phyloP scores from a whole-genome alignment of 2,113 vertebrate genomes.

The Prunella himalayana region DNA sequence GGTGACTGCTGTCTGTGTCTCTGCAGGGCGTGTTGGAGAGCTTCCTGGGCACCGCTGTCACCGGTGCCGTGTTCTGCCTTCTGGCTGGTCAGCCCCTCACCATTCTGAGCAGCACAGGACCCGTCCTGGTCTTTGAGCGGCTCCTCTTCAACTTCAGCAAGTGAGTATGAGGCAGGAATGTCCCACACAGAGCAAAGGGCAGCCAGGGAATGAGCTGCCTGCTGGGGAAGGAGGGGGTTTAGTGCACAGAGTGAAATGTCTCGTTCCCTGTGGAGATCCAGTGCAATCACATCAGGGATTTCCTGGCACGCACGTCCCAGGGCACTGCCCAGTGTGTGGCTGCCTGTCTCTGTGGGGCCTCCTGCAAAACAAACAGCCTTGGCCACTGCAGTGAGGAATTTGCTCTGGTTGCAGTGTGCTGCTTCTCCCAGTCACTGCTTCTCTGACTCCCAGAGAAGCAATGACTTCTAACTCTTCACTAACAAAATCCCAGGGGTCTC shows the following conservation, averaged over 20 bases:
- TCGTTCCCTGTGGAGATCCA: neutral
- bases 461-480: neutral
- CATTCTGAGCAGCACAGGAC: conserved; percentile 96
- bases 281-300: neutral
- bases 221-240: neutral
- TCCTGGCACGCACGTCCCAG: neutral
- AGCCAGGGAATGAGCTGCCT: neutral
- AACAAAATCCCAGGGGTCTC: neutral
- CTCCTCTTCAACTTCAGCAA: conserved; percentile 98
- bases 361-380: neutral
- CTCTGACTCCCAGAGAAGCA: neutral
- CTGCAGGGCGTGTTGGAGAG: conserved; percentile 94
- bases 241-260: neutral
- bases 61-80: conserved; percentile 90
- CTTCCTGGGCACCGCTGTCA: conserved; percentile 92
- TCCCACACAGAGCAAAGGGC: neutral
- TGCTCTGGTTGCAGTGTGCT: neutral
- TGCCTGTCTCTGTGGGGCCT: neutral
- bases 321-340: neutral
- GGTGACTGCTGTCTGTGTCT: neutral
- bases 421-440: neutral
- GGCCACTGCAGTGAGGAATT: neutral
- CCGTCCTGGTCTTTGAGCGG: conserved; percentile 94
- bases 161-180: conserved; percentile 65
- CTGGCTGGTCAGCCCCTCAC: conserved; percentile 92